Conservation (phyloP, 2,113 vertebrate genomes). For the Albula goreensis region DNA sequence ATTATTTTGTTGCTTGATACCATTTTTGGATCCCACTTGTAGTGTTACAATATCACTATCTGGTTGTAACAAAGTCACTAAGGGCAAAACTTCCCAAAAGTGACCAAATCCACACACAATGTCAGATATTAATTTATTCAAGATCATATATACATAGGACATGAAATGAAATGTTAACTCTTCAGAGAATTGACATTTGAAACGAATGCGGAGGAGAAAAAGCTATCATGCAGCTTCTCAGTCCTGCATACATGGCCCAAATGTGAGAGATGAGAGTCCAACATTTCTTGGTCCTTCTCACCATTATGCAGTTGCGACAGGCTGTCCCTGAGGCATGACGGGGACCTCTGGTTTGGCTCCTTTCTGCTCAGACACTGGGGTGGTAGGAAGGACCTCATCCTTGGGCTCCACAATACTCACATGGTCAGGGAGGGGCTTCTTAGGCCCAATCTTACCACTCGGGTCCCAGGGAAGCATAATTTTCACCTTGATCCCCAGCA, state of each 20-base stretch:
- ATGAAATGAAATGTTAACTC: not conserved
- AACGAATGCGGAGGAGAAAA: not conserved
- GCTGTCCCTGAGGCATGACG: constrained; percentile 85
- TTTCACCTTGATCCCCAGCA: constrained; percentile 97
- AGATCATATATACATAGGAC: too few species aligned
- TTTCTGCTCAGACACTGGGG: constrained; percentile 96
- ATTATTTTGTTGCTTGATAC: too few species aligned
- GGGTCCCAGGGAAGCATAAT: constrained; percentile 98
- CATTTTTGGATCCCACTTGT: too few species aligned
- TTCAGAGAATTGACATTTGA: not conserved
- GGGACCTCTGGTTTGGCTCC: constrained; percentile 92
- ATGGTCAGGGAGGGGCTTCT: constrained; percentile 95
- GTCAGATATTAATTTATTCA: not conserved
- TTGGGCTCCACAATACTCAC: constrained; percentile 98
- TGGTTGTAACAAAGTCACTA: constrained; percentile 69
- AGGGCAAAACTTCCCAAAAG: constrained; percentile 58
- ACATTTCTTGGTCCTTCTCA: constrained; percentile 41
- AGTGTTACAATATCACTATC: too few species aligned
- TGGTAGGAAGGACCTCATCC: constrained; percentile 90
- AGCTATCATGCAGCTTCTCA: not conserved
- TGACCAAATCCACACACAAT: not conserved
- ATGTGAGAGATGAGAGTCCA: not conserved
- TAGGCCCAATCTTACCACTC: constrained; percentile 93
- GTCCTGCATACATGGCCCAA: not conserved
- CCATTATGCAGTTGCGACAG: constrained; percentile 84